Conservation (phyloP, 2,113 vertebrate genomes). For the Cyanoderma ruficeps region DNA sequence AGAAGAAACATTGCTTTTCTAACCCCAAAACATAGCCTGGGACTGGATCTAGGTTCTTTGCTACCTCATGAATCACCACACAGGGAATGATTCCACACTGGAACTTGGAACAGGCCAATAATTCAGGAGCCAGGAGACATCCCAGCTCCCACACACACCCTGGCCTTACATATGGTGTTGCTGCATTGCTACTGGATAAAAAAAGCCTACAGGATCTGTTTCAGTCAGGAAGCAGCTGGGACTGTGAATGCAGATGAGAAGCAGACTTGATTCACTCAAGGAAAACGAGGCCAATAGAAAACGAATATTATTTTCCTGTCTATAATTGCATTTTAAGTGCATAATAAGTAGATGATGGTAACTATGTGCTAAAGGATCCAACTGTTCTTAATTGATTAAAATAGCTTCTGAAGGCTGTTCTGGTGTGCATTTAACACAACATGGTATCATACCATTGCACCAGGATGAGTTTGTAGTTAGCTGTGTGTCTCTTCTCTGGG, state of each 20-base stretch:
- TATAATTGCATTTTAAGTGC: conserved; percentile 45
- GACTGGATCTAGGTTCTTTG: not conserved
- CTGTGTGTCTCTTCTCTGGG: not conserved
- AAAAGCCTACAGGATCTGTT: conserved; percentile 42
- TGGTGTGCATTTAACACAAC: not conserved
- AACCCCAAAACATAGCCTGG: not conserved
- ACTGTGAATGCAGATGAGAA: conserved; percentile 46
- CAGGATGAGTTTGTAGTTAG: not conserved
- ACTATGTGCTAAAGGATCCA: conserved; percentile 2
- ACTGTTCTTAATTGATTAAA: conserved; percentile 41
- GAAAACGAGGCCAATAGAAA: conserved; percentile 25
- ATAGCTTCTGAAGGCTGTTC: conserved; percentile 8
- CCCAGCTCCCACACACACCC: not conserved
- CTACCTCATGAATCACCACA: not conserved
- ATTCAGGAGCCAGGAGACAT: conserved; percentile 21
- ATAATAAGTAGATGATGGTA: not conserved
- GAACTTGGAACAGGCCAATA: conserved; percentile 10
- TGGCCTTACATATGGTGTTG: conserved; percentile 11
- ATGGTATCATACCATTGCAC: not conserved
- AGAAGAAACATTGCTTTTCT: not conserved
- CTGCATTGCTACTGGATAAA: conserved; percentile 30
- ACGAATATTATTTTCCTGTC: not conserved
- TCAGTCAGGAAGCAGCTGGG: conserved; percentile 39
- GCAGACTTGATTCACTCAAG: conserved; percentile 3
- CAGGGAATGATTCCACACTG: not conserved